Conservation (phyloP, 2,113 vertebrate genomes). For the Spea bombifrons region DNA sequence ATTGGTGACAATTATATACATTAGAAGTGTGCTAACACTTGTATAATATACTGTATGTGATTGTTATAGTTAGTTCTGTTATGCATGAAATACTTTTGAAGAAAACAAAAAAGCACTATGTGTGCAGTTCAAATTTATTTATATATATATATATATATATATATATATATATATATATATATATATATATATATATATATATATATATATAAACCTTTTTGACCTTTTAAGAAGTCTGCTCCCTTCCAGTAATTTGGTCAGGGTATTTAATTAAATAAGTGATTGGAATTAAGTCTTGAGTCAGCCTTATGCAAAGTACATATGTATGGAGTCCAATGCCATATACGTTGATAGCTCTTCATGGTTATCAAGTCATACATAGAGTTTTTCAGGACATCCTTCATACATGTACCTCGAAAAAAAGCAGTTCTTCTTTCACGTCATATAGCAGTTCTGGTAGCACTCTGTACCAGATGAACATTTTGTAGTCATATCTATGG, state of each 20-base stretch:
- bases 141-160: conserved; percentile 36
- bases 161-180: conserved; percentile 7
- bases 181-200: background rate
- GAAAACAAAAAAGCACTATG: conserved; percentile 19
- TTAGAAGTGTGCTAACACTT: conserved; percentile 42
- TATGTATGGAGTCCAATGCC: conserved; percentile 1
- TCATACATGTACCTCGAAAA: conserved; percentile 61
- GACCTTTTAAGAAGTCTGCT: too few species aligned
- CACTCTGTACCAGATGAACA: conserved; percentile 66
- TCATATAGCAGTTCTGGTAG: conserved; percentile 71
- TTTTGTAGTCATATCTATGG: conserved; percentile 67
- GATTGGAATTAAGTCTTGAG: conserved; percentile 9
- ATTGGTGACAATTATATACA: conserved; percentile 58
- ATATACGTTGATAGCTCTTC: conserved; percentile 2
- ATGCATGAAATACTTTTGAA: conserved; percentile 26
- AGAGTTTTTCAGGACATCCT: conserved; percentile 49
- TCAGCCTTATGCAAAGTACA: conserved; percentile 1
- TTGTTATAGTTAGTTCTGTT: conserved; percentile 32
- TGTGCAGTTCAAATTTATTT: conserved; percentile 35
- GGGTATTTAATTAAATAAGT: background rate
- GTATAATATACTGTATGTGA: conserved; percentile 45
- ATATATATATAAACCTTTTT: background rate
- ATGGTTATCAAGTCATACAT: conserved; percentile 14
- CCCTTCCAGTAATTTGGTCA: background rate
- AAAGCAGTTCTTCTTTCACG: conserved; percentile 67